Conservation (phyloP, 1,140 invertebrate species). For the Lordiphosa clarofinis region DNA sequence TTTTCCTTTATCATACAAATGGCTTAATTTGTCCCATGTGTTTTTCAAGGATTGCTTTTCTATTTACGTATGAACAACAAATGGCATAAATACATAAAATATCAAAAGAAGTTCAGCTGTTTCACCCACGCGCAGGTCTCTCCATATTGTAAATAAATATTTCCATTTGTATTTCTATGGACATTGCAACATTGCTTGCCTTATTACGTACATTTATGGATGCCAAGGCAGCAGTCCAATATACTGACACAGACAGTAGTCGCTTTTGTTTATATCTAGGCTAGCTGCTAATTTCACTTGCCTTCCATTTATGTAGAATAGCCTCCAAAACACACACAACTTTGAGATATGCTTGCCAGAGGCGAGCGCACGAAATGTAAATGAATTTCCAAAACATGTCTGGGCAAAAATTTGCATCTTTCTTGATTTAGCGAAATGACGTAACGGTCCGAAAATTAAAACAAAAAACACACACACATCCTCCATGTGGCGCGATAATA, state of each 20-base stretch:
- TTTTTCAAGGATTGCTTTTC: not conserved
- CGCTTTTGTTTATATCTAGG: conserved; percentile 16
- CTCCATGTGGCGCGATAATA: conserved; percentile 31
- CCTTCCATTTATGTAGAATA: conserved; percentile 13
- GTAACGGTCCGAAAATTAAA: conserved; percentile 10
- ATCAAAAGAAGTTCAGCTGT: conserved; percentile 18
- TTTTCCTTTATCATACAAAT: too few relatives aligned
- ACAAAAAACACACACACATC: conserved; percentile 12
- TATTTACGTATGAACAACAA: conserved; percentile 24
- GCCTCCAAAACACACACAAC: conserved; percentile 11
- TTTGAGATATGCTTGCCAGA: conserved; percentile 3
- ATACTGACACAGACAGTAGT: too few relatives aligned
- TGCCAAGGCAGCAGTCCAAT: conserved; percentile 24
- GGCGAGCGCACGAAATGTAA: not conserved
- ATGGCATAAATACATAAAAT: conserved; percentile 9
- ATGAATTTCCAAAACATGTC: too few relatives aligned
- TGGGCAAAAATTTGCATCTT: conserved; percentile 32
- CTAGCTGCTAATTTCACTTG: conserved; percentile 14
- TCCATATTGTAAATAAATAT: conserved; percentile 9
- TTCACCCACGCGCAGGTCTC: conserved; percentile 1
- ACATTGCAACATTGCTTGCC: conserved; percentile 7
- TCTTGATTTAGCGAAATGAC: conserved; percentile 37
- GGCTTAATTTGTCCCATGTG: too few relatives aligned
- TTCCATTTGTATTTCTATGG: conserved; percentile 16
- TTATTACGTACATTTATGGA: conserved; percentile 19